A percentile compares a stretch with the other conserved stretches of the same genome.
Evolutionary conservation across 1,140 invertebrate genomes (phyloP).

Genomic region (Linepithema humile): DNA sequence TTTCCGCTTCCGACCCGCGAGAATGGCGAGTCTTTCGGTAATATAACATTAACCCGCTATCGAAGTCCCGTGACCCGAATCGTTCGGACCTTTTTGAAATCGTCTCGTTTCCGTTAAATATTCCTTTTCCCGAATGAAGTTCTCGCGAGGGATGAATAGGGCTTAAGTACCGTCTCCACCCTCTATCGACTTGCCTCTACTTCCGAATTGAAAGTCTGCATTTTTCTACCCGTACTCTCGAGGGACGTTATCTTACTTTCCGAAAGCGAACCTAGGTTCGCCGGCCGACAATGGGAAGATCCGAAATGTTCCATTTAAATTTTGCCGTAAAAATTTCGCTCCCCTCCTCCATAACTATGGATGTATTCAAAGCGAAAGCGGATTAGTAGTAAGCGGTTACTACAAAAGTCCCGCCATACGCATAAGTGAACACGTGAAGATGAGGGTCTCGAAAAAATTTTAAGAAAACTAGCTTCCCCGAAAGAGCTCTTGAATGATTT

Average conservation of each 20-base stretch:
- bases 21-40: slow-evolving; percentile 64
- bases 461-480: neutral
- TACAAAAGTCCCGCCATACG: neutral
- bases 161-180: slow-evolving; percentile 35
- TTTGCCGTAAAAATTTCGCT: slow-evolving; percentile 39
- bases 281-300: slow-evolving; percentile 30
- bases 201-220: slow-evolving; percentile 45
- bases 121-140: slow-evolving; percentile 40
- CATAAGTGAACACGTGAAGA: slow-evolving; percentile 19
- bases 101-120: slow-evolving; percentile 66
- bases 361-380: slow-evolving; percentile 26
- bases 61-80: slow-evolving; percentile 68
- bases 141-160: slow-evolving; percentile 42
- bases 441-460: slow-evolving; percentile 15
- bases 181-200: neutral
- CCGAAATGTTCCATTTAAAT: slow-evolving; percentile 47
- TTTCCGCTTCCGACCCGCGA: slow-evolving; percentile 46
- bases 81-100: slow-evolving; percentile 64
- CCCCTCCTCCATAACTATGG: neutral
- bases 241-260: slow-evolving; percentile 45
- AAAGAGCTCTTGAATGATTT: slow-evolving; percentile 6
- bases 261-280: slow-evolving; percentile 31
- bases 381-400: slow-evolving; percentile 14
- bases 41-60: slow-evolving; percentile 70
- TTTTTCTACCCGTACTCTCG: slow-evolving; percentile 3